These are phyloP conservation scores for Lasioglossum morio DNA, from an alignment of 2,888 invertebrate species.

Conservation along the genomic window DNA sequence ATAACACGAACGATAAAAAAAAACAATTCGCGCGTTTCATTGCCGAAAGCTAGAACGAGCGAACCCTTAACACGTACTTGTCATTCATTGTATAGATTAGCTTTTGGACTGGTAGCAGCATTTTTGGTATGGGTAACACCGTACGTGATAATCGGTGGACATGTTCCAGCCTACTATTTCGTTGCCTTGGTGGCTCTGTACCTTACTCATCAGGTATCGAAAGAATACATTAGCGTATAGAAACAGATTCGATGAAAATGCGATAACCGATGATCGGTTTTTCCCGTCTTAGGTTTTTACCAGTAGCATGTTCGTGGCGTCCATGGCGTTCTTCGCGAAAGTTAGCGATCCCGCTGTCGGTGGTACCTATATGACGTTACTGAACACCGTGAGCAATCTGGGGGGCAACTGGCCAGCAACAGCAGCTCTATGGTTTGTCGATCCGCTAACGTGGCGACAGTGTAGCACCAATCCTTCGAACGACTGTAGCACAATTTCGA, in stretches of 20 bases:
- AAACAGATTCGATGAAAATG: neutral
- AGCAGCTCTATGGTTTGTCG: constrained; percentile 95
- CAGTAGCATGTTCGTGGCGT: constrained; percentile 98
- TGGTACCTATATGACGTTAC: constrained; percentile 99
- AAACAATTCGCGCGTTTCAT: constrained; percentile 9
- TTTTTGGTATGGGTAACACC: constrained; percentile 95
- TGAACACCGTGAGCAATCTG: constrained; percentile 97
- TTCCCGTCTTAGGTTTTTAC: constrained; percentile 90
- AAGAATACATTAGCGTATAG: neutral
- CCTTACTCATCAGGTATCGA: constrained; percentile 94
- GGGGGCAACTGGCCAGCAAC: constrained; percentile 99
- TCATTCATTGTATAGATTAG: constrained; percentile 86
- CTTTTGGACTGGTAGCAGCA: constrained; percentile 94
- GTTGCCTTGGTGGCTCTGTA: constrained; percentile 91
- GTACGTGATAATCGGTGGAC: constrained; percentile 87
- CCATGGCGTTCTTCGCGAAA: constrained; percentile 99
- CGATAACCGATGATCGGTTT: neutral
- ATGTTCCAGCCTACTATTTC: constrained; percentile 91
- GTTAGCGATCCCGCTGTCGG: constrained; percentile 98
- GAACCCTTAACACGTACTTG: constrained; percentile 18
- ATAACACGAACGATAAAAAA: constrained; percentile 38
- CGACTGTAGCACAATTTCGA: constrained; percentile 87
- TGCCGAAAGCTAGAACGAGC: neutral
- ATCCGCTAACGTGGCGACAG: constrained; percentile 92
- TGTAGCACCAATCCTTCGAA: constrained; percentile 87